Percentiles rank a stretch among this genome's conserved stretches.
These are phyloP conservation scores for Hermetia illucens DNA, from an alignment of 1,140 invertebrate species.

Conservation along the genomic window DNA sequence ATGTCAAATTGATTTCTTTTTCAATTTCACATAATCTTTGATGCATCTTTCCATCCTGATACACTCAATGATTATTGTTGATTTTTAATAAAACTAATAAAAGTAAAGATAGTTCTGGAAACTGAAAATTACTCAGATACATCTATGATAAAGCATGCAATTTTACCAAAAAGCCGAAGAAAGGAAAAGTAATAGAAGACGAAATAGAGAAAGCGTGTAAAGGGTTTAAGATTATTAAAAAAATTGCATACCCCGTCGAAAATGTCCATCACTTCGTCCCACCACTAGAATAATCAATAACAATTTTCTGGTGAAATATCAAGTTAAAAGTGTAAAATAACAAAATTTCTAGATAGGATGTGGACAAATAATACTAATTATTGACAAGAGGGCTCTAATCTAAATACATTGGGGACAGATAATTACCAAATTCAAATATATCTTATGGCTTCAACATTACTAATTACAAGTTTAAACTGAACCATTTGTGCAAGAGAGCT, in stretches of 20 bases:
- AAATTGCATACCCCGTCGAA: constrained; percentile 68
- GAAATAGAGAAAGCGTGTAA: constrained; percentile 36
- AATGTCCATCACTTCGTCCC: constrained; percentile 86
- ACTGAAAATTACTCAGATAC: neutral
- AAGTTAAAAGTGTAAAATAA: neutral
- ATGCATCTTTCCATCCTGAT: neutral
- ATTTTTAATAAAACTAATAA: neutral
- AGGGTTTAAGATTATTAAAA: constrained; percentile 7
- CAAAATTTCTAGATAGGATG: neutral
- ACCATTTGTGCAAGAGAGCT: too few relatives aligned
- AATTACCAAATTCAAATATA: too few relatives aligned
- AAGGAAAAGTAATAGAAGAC: constrained; percentile 14
- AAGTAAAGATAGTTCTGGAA: neutral
- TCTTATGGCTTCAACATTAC: too few relatives aligned
- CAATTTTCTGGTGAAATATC: neutral
- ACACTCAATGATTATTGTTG: neutral
- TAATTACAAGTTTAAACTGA: too few relatives aligned
- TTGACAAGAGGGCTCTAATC: too few relatives aligned
- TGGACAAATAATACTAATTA: constrained; percentile 6
- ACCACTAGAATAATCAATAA: constrained; percentile 71
- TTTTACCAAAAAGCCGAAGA: too few relatives aligned
- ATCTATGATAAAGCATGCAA: too few relatives aligned
- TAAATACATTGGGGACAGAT: too few relatives aligned
- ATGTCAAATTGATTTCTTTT: too few relatives aligned
- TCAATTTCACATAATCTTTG: too few relatives aligned